Evolutionary conservation across 2,888 invertebrate species (phyloP).

Genomic region (Xiphydria camelus): DNA sequence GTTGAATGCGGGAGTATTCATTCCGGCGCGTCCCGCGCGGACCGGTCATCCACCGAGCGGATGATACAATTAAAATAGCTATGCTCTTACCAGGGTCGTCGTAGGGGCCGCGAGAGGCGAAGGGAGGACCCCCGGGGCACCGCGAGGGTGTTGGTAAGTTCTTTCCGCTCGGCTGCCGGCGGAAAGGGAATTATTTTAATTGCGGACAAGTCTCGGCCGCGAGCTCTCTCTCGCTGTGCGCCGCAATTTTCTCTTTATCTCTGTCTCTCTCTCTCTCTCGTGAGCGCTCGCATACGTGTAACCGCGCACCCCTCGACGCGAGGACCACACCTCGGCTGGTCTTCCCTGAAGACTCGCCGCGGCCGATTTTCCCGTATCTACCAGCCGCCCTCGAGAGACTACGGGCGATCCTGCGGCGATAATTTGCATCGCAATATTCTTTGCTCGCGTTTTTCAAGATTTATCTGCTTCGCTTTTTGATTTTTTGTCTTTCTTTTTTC

Average conservation of each 20-base stretch:
- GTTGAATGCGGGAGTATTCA: slow-evolving; percentile 34
- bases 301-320: too few relatives aligned
- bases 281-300: too few relatives aligned
- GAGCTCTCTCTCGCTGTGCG: slow-evolving; percentile 26
- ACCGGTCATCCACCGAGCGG: slow-evolving; percentile 44
- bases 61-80: slow-evolving; percentile 58
- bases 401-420: too few relatives aligned
- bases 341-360: too few relatives aligned
- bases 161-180: slow-evolving; percentile 58
- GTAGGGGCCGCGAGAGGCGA: slow-evolving; percentile 20
- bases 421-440: too few relatives aligned
- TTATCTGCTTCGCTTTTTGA: too few relatives aligned
- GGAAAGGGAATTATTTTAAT: slow-evolving; percentile 60
- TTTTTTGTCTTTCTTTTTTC: too few relatives aligned
- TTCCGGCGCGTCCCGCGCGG: slow-evolving; percentile 39
- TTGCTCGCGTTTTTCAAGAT: too few relatives aligned
- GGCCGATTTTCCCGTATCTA: too few relatives aligned
- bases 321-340: too few relatives aligned
- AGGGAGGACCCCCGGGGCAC: slow-evolving; percentile 30
- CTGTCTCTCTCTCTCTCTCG: slow-evolving; percentile 23
- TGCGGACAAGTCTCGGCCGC: slow-evolving; percentile 57
- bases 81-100: slow-evolving; percentile 46
- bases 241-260: slow-evolving; percentile 20
- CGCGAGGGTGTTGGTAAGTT: slow-evolving; percentile 56
- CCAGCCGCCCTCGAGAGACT: too few relatives aligned